These are phyloP conservation scores for Dendrocincla fuliginosa DNA, from an alignment of 2,797 vertebrate species.

Conservation along the genomic window DNA sequence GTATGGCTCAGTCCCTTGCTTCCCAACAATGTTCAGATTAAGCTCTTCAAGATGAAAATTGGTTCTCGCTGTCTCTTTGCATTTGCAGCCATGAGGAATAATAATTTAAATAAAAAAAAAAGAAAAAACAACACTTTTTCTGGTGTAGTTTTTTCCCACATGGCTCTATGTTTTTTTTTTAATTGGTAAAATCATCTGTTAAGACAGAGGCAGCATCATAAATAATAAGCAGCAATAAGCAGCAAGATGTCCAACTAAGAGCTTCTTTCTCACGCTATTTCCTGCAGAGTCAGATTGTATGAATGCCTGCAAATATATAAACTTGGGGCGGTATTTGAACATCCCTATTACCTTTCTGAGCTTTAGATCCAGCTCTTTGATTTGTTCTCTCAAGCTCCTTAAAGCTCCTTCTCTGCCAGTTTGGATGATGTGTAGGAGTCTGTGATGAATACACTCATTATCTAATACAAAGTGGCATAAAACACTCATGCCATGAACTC, in stretches of 20 bases:
- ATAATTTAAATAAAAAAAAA: neutral
- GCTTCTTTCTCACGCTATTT: conserved; percentile 77
- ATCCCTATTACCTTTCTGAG: conserved; percentile 77
- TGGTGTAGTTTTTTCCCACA: conserved; percentile 38
- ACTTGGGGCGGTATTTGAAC: conserved; percentile 72
- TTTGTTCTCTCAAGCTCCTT: conserved; percentile 76
- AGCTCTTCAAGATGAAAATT: conserved; percentile 45
- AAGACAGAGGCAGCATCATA: conserved; percentile 62
- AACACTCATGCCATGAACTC: conserved; percentile 74
- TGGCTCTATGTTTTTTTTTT: conserved; percentile 39
- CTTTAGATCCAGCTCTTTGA: conserved; percentile 75
- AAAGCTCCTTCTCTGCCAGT: conserved; percentile 71
- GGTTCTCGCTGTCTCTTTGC: conserved; percentile 64
- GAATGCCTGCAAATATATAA: conserved; percentile 68
- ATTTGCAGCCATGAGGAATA: conserved; percentile 12
- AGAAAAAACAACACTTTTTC: neutral
- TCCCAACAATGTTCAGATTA: conserved; percentile 49
- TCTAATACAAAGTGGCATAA: conserved; percentile 79
- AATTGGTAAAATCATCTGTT: conserved; percentile 60
- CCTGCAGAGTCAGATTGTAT: conserved; percentile 76
- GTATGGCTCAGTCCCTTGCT: conserved; percentile 22
- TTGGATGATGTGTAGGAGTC: conserved; percentile 74
- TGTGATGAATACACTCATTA: conserved; percentile 78
- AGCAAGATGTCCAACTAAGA: conserved; percentile 53
- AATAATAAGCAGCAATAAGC: conserved; percentile 73